Evolutionary conservation across 2,113 vertebrate species (phyloP).

Genomic region (Guaruba guarouba): DNA sequence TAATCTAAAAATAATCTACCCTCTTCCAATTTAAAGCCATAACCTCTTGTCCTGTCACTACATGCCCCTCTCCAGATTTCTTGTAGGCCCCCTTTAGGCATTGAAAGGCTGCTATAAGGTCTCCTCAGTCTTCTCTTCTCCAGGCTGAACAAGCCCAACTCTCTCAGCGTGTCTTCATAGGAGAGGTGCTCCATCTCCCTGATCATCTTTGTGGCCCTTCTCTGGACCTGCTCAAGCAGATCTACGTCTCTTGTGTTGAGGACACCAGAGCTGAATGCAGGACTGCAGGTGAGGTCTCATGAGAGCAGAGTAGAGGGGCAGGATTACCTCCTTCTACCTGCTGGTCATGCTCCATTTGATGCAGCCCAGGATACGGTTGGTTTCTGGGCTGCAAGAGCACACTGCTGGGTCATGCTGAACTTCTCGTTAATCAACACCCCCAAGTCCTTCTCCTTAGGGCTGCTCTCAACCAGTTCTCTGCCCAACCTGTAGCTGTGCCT

Average conservation of each 20-base stretch:
- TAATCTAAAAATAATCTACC: not conserved
- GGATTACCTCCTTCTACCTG: not conserved
- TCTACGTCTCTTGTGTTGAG: not conserved
- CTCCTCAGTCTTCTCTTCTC: not conserved
- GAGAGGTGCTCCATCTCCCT: not conserved
- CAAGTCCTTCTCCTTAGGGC: not conserved
- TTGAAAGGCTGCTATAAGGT: not conserved
- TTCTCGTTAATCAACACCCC: not conserved
- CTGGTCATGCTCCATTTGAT: not conserved
- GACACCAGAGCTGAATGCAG: not conserved
- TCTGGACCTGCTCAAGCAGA: not conserved
- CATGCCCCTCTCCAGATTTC: not conserved
- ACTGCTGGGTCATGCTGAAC: not conserved
- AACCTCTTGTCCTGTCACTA: not conserved
- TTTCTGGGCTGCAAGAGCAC: not conserved
- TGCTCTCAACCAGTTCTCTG: not conserved
- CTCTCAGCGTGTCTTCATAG: not conserved
- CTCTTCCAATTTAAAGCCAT: not conserved
- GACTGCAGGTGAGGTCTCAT: not conserved
- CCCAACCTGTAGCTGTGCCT: not conserved
- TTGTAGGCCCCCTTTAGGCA: not conserved
- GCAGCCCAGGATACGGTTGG: not conserved
- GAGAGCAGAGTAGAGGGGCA: not conserved
- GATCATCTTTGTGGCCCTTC: not conserved
- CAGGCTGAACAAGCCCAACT: not conserved